Evolutionary conservation across 2,113 vertebrate species (phyloP), one percentile per base, ranked within the genome.

Genomic region (Leucopsar rothschildi): DNA sequence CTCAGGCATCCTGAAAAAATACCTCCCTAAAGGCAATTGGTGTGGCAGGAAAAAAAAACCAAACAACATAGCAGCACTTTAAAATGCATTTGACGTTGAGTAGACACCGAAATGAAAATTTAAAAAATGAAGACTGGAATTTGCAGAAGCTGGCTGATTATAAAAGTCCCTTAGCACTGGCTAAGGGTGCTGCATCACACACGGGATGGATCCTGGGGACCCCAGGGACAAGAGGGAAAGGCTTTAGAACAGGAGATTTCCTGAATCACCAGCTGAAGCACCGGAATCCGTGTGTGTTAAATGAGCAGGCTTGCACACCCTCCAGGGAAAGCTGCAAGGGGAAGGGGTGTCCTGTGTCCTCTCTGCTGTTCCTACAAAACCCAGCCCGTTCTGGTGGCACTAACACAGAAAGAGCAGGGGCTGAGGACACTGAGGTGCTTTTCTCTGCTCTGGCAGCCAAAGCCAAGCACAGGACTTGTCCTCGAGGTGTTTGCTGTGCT

Each of bases 1-100:
- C 49, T 69, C 89, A 66, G 79, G 63, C 64, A 81, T 39, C 63
- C 78, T 77, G 85, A 52, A 45, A 81, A 90, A 73, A 52, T 27
- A 25, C 6, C 29, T 65, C 66, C 78, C 78, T 55, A 14, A 61
- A 90, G 89, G 89, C 84, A 87, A 70, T 22, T 53, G 37, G 69
- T 27, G 64, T 73, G 86, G 72, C 70, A 79, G 47, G 39, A 1
- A 45, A 66, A 57, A 90, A 40, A 44, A 12, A 21, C 1, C 24
- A 15, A 6, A 2, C 28, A 45, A 8, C 5, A 8, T 5, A 50
- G 28, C 47, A 66, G 83, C 15, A 9, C 37, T 70, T 56, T 4
- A 56, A 88, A 94, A 88, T 5, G 18, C 7, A 5, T 81, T 78
- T 81, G 70, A 52, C 21, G 6, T 12, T 0, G 1, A 12, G 17